Percentiles rank a stretch among this genome's conserved stretches.
Conservation (phyloP, 2,888 invertebrate genomes). For the Volucella bombylans region DNA sequence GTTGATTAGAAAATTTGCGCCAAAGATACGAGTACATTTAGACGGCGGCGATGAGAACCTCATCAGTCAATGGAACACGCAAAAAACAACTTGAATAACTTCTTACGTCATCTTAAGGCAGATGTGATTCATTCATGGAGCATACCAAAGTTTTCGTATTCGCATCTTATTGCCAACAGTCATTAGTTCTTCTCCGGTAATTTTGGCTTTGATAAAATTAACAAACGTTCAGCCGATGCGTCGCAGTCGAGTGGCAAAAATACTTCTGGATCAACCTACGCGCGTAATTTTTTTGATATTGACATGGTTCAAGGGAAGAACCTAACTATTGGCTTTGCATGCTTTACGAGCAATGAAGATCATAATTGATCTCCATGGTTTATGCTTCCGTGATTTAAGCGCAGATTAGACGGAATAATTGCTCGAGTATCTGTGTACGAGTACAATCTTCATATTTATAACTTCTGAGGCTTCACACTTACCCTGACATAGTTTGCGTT, state of each 20-base stretch:
- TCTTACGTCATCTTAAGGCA: constrained; percentile 49
- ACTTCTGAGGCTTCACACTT: constrained; percentile 80
- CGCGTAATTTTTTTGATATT: constrained; percentile 20
- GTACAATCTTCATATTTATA: not conserved
- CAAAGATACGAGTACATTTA: constrained; percentile 11
- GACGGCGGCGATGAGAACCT: no score
- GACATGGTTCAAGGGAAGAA: not conserved
- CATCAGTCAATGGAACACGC: constrained; percentile 17
- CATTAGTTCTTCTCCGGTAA: constrained; percentile 62
- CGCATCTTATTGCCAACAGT: constrained; percentile 23
- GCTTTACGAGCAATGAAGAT: constrained; percentile 37
- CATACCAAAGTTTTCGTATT: not conserved
- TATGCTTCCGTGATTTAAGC: constrained; percentile 72
- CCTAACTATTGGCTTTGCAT: constrained; percentile 1
- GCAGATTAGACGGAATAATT: constrained; percentile 67
- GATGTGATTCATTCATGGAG: constrained; percentile 39
- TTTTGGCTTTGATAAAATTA: constrained; percentile 19
- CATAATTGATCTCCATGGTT: constrained; percentile 65
- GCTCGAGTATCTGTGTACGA: not conserved
- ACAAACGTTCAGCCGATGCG: constrained; percentile 13
- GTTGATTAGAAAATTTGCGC: constrained; percentile 4
- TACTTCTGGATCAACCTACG: constrained; percentile 40
- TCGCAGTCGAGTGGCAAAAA: constrained; percentile 7
- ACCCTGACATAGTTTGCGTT: constrained; percentile 96
- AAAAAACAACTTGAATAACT: constrained; percentile 8